Evolutionary conservation across 2,888 invertebrate genomes (phyloP).

Genomic region (Tenodera sinensis): DNA sequence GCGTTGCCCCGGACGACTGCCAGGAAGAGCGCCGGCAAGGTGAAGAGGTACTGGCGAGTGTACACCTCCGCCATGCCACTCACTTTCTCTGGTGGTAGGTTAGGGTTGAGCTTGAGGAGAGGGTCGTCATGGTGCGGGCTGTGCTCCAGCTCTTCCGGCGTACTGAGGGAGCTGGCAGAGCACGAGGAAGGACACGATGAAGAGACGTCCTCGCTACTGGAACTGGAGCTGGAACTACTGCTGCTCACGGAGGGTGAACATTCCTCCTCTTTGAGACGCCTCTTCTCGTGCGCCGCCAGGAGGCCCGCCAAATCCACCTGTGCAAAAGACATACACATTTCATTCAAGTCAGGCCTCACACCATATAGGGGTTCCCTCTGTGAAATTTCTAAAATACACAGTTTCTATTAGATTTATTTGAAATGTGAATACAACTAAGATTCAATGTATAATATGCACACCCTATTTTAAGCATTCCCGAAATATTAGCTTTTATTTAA

Average conservation of each 20-base stretch:
- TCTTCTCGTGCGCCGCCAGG: constrained; percentile 39
- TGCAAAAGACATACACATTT: background rate
- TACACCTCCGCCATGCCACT: constrained; percentile 44
- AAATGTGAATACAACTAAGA: too few relatives aligned
- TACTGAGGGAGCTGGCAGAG: constrained; percentile 28
- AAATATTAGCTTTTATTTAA: too few relatives aligned
- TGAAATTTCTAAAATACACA: too few relatives aligned
- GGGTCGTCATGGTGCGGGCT: constrained; percentile 29
- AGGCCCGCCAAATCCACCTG: constrained; percentile 36
- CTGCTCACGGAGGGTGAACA: constrained; percentile 32
- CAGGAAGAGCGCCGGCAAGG: constrained; percentile 55
- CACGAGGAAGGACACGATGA: constrained; percentile 28
- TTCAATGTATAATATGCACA: too few relatives aligned
- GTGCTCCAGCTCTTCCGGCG: constrained; percentile 31
- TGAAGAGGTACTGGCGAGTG: constrained; percentile 50
- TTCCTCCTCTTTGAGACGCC: constrained; percentile 36
- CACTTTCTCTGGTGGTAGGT: constrained; percentile 38
- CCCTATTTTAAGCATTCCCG: too few relatives aligned
- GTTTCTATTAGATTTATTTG: too few relatives aligned
- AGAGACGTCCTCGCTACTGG: constrained; percentile 3
- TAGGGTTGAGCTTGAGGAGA: constrained; percentile 37
- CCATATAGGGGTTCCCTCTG: too few relatives aligned
- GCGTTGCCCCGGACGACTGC: constrained; percentile 53
- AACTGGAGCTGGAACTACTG: constrained; percentile 27
- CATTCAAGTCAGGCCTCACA: background rate